A percentile compares a stretch with the other conserved stretches of the same genome.
These are phyloP conservation scores for Pelecanoides urinatrix DNA, from an alignment of 2,113 vertebrate species.

Conservation along the genomic window DNA sequence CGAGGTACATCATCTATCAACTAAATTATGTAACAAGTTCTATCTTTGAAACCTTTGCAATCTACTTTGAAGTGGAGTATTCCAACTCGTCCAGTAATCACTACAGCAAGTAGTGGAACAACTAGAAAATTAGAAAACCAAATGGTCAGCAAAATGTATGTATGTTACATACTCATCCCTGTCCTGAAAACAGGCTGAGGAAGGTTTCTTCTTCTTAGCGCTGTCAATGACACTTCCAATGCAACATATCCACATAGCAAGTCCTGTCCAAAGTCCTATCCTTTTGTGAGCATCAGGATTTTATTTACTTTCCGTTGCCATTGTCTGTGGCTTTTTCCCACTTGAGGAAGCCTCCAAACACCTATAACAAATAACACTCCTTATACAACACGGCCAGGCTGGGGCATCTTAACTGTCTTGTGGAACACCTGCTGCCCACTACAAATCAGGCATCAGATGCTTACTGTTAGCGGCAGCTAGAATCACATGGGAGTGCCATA, in stretches of 20 bases:
- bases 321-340: neutral
- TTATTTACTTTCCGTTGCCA: neutral
- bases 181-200: neutral
- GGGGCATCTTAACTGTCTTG: neutral
- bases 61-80: neutral
- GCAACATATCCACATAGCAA: neutral
- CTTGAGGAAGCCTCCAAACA: neutral
- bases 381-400: neutral
- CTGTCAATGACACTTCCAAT: neutral
- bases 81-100: neutral
- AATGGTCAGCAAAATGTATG: neutral
- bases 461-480: neutral
- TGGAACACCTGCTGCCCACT: neutral
- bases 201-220: neutral
- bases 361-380: neutral
- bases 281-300: neutral
- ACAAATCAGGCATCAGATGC: neutral
- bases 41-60: neutral
- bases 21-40: neutral
- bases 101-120: neutral
- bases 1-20: neutral
- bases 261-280: neutral
- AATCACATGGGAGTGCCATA: accelerated
- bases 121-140: neutral
- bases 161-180: neutral